These are phyloP conservation scores for Hydropotes inermis DNA, from an alignment of 2,113 vertebrate species.

Conservation along the genomic window DNA sequence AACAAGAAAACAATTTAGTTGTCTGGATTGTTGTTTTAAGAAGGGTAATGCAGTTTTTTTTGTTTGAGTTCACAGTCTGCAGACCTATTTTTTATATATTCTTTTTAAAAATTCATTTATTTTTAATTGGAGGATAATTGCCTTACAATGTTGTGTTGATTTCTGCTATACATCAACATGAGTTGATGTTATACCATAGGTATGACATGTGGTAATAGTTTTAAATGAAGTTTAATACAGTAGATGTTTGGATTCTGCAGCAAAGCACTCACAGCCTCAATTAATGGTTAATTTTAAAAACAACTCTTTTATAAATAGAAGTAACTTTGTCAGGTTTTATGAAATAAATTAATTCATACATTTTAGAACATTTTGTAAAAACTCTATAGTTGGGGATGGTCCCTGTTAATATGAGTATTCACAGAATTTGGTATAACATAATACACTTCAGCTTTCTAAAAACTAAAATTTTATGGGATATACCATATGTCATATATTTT, in stretches of 20 bases:
- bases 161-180: background rate
- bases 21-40: background rate
- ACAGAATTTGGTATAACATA: background rate
- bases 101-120: background rate
- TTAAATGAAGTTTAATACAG: slow-evolving; percentile 27
- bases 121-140: background rate
- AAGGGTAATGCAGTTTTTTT: background rate
- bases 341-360: slow-evolving; percentile 25
- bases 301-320: slow-evolving; percentile 33
- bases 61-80: background rate
- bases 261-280: slow-evolving; percentile 16
- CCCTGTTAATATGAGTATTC: slow-evolving; percentile 8
- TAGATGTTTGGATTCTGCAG: background rate
- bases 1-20: background rate
- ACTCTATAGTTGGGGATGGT: background rate
- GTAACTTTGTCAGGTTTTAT: background rate
- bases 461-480: background rate
- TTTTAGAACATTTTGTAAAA: slow-evolving; percentile 28
- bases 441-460: slow-evolving; percentile 23
- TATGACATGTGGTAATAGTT: background rate
- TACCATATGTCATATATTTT: slow-evolving; percentile 1
- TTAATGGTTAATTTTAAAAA: slow-evolving; percentile 10
- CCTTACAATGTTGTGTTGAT: background rate
- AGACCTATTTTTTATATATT: background rate
- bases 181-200: background rate